These are phyloP conservation scores for Hydractinia echinata DNA, from an alignment of 30 jellyfish, hydroid and myxozoan species.

Conservation along the genomic window DNA sequence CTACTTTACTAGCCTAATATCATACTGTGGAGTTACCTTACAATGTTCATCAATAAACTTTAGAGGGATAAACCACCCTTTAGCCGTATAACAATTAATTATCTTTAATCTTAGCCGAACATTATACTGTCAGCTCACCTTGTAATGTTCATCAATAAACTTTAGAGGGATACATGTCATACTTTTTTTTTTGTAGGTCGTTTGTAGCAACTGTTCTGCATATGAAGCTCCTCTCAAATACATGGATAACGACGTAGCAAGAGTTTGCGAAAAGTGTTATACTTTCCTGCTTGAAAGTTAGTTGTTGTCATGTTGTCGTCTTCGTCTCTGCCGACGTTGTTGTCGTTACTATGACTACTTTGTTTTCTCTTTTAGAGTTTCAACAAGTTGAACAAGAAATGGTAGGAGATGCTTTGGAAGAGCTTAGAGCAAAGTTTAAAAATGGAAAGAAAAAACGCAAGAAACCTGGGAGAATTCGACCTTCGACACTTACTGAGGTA, in stretches of 20 bases:
- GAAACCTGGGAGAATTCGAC: conserved; percentile 38
- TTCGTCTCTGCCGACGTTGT: background rate
- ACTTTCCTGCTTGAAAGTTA: conserved; percentile 41
- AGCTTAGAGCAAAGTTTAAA: conserved; percentile 34
- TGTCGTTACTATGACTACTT: background rate
- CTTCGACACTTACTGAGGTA: conserved; percentile 76
- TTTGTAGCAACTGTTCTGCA: conserved; percentile 83
- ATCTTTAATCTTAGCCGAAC: no score
- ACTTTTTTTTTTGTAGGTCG: conserved; percentile 51
- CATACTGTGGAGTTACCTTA: no score
- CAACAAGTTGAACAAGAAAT: background rate
- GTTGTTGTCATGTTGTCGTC: conserved; percentile 6
- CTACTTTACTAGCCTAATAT: no score
- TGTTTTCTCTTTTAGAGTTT: background rate
- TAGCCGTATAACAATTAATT: no score
- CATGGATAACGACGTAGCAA: conserved; percentile 65
- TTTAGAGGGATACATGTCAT: no score
- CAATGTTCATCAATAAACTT: no score
- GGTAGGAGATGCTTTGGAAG: no score
- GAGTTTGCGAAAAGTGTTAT: conserved; percentile 85
- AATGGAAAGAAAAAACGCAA: conserved; percentile 28
- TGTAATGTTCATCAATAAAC: no score
- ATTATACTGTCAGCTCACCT: no score
- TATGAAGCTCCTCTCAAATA: conserved; percentile 84
- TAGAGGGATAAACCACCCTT: no score